Base-by-base conservation (phyloP, 2,888 invertebrate species). In the Mesoligia furuncula region DNA sequence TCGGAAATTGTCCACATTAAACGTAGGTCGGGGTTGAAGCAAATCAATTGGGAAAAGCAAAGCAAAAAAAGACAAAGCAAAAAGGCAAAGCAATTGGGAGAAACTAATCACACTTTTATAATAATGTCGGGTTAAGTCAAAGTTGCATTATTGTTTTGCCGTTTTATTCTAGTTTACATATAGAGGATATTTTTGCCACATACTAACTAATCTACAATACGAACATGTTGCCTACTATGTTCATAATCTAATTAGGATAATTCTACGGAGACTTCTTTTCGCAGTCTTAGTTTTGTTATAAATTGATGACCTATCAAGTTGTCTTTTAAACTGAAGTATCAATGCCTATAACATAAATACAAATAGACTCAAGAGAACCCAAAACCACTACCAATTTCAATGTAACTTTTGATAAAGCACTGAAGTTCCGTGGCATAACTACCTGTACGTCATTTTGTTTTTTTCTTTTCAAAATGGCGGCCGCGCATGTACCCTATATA, bases 51-150 rank as follows among this genome's bases (percentile, higher is more conserved):
- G 36, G 36, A 36, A 36, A 36, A 36, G 36, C 36, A 6, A 36
- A 36, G 36, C 36, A 36, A 36, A 36, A 31, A 31, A 36, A 36
- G 36, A 36, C 36, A 36, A 36, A 36, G 36, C 7, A 36, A 5
- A 36, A 36, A 36, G 36, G 5, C 4, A 36, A 36, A 36, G 36
- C 36, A 64, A 68, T 64, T 51, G 7, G 1, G 7, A 77, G 42
- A 74, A 74, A 65, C n/a, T 65, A 73, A 17, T 79, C n/a, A 54
- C 42, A 61, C 2, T 51, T 48, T 70, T 79, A 51, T 2, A 59
- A 31, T 57, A 48, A 27, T n/a, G 15, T 42, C 17, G 31, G 20
- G 20, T 61, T 61, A 45, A 45, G n/a, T 13, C 2, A 13, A n/a
- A 20, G 5, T 31, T 31, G 15, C 2, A 3, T 27, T 15, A 2